Base-by-base conservation (phyloP, 2,113 vertebrate species). In the Phylloscopus whistleri region DNA sequence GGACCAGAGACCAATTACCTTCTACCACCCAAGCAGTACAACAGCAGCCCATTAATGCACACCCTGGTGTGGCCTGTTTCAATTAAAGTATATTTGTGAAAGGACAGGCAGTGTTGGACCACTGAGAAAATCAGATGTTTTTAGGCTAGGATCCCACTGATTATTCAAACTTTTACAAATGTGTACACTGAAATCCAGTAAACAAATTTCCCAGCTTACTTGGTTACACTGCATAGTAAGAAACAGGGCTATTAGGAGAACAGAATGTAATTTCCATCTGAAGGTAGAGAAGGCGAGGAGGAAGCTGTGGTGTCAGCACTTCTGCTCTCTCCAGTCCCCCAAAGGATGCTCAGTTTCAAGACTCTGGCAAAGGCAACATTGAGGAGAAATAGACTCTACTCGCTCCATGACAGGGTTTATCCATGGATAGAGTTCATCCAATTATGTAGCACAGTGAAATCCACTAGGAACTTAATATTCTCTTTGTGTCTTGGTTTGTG, bases 1-100 rank as follows among this genome's bases (percentile, higher is more conserved):
- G 92, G 90, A 95, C 94, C 94, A 94, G 90, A 96, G 92, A 84
- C 92, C 93, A 97, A 96, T 97, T 97, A 96, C 96, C 75, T 96
- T 96, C 64, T 84, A 70, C 85, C 93, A 94, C 87, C 92, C 87
- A 93, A 93, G 92, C 72, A 88, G 87, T 73, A 70, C 87, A 86
- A 88, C 39, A 67, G 75, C 67, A 86, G 52, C 70, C 85, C 75
- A 90, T 95, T 95, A 95, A 94, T 43, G 75, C 64, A 90, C 90
- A 93, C 72, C 93, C 95, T 60, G 91, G 91, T 90, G 92, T 59
- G 94, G 74, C 75, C 85, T 70, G 72, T 62, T 94, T 94, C 92
- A 96, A 95, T 97, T 96, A 96, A 96, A 90, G 53, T 11, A 10
- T 81, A 73, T 87, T 91, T 96, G 87, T 90, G 14, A 93, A 95